phyloP scores from a whole-genome alignment of 1,140 invertebrate genomes.

The Cyclina sinensis region DNA sequence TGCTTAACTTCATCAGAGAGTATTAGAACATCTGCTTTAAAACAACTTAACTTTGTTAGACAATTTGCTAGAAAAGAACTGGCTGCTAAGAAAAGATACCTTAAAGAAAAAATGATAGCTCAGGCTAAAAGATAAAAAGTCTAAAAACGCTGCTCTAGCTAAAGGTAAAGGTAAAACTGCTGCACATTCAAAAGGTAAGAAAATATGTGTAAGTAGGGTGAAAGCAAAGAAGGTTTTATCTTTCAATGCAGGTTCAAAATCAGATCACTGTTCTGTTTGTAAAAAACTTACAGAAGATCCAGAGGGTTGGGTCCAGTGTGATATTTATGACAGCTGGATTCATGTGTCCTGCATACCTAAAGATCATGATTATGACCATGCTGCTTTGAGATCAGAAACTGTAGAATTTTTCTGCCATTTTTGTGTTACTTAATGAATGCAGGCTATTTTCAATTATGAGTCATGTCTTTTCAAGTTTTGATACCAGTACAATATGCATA shows the following conservation, averaged over 20 bases:
- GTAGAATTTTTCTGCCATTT: conserved; percentile 24
- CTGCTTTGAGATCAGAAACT: conserved; percentile 1
- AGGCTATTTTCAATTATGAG: background rate
- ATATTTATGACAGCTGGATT: conserved; percentile 23
- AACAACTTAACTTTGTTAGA: conserved; percentile 41
- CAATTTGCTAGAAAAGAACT: conserved; percentile 35
- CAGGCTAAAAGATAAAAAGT: background rate
- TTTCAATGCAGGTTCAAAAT: conserved; percentile 5
- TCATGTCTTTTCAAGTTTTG: too few relatives aligned
- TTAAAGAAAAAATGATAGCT: background rate
- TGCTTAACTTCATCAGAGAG: conserved; percentile 18
- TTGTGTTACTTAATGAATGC: background rate
- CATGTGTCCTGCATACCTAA: conserved; percentile 1
- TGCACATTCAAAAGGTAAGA: background rate
- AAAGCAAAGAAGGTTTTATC: background rate
- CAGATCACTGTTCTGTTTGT: conserved; percentile 15
- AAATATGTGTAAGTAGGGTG: background rate
- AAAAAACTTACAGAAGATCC: background rate
- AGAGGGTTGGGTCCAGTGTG: conserved; percentile 23
- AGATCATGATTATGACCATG: conserved; percentile 16
- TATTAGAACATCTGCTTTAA: background rate
- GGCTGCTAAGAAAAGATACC: conserved; percentile 16
- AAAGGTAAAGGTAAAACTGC: background rate
- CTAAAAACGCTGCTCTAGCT: background rate
- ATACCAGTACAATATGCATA: too few relatives aligned